phyloP scores from a whole-genome alignment of 2,888 invertebrate genomes.

The Eulithis prunata region DNA sequence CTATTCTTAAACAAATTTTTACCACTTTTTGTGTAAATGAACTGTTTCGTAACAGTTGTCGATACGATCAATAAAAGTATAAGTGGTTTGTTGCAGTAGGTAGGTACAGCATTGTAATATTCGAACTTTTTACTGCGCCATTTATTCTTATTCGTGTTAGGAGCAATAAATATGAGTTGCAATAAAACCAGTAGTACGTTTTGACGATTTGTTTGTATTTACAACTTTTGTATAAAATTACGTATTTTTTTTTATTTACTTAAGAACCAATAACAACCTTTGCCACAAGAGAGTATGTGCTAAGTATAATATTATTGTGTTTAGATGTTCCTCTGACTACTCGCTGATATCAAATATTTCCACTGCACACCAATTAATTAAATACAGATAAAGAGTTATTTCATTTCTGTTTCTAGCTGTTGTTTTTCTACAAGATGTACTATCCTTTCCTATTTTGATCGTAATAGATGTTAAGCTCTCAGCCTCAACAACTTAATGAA shows the following conservation, averaged over 20 bases:
- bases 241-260: too few relatives aligned
- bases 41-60: slow-evolving; percentile 31
- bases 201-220: slow-evolving; percentile 40
- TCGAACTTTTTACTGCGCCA: slow-evolving; percentile 37
- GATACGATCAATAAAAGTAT: slow-evolving; percentile 24
- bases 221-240: slow-evolving; percentile 35
- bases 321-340: too few relatives aligned
- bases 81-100: slow-evolving; percentile 12
- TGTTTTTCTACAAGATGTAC: too few relatives aligned
- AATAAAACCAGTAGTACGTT: slow-evolving; percentile 33
- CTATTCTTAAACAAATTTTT: slow-evolving; percentile 36
- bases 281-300: too few relatives aligned
- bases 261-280: too few relatives aligned
- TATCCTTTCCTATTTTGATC: not conserved
- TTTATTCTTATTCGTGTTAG: slow-evolving; percentile 40
- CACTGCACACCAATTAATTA: too few relatives aligned
- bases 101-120: slow-evolving; percentile 26
- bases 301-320: too few relatives aligned
- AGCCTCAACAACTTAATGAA: slow-evolving; percentile 20
- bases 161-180: slow-evolving; percentile 42
- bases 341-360: too few relatives aligned
- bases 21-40: slow-evolving; percentile 25
- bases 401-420: too few relatives aligned
- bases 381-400: too few relatives aligned
- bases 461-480: not conserved